Base-by-base conservation (phyloP, 2,888 invertebrate species). In the Deilephila porcellus region DNA sequence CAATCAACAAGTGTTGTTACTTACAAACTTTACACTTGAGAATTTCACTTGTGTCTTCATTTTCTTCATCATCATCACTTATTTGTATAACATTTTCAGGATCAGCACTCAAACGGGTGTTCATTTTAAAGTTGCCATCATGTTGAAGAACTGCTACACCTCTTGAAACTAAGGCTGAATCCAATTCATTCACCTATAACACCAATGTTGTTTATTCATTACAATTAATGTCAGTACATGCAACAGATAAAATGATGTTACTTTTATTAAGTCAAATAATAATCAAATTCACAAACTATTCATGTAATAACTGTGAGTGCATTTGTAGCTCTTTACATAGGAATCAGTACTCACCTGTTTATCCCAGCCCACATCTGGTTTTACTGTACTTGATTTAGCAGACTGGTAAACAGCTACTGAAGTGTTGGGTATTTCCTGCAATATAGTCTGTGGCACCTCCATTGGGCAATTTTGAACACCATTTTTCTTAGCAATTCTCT, bases 331-430 rank as follows among this genome's bases (percentile, higher is more conserved):
- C 45, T 14, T 14, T 32, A 32, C 32, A 11, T 45, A 45, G 45
- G 11, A 45, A 45, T 45, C 2, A 52, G 25, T 45, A 63, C 3
- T 37, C 37, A 67, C 67, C 67, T 67, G 67, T 29, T 67, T 67
- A 6, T 67, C 45, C 67, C 45, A 45, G 3, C 67, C 45, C 6
- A 25, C 92, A 78, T 93, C 90, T 45, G 86, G 84, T 64, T 90
- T 87, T 74, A 89, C 85, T 79, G 85, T 83, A 74, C 82, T 74
- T 78, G 79, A 75, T 59, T 89, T 83, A 74, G 96, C 83, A 74
- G 96, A 97, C 90, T 97, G 97, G 86, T 96, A 97, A 0, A 97
- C 96, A 37, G 96, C 97, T 59, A 94, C 94, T 67, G 93, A 90
- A 80, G 95, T 96, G 59, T 95, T 95, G 11, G 96, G 95, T 76